Evolutionary conservation across 2,113 vertebrate genomes (phyloP).

Genomic region (Pardalotus punctatus): DNA sequence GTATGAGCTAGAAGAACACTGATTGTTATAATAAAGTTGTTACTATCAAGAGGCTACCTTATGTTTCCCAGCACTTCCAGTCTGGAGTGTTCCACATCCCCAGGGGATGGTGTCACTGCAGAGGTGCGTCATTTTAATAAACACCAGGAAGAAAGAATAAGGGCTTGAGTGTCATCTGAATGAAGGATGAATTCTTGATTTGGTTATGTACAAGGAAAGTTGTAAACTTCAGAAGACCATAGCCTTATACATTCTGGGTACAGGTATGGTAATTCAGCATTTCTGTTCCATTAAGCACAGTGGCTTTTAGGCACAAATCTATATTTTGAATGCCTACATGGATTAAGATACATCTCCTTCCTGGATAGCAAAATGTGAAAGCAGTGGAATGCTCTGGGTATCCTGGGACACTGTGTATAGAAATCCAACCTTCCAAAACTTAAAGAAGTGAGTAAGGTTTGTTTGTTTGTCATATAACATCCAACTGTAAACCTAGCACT

Average conservation of each 20-base stretch:
- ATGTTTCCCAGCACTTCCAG: background rate
- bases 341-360: background rate
- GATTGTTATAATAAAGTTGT: background rate
- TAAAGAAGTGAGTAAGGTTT: background rate
- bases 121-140: background rate
- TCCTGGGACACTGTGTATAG: background rate
- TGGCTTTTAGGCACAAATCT: background rate
- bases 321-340: background rate
- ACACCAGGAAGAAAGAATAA: background rate
- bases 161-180: background rate
- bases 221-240: background rate
- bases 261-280: background rate
- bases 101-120: background rate
- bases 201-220: background rate
- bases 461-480: background rate
- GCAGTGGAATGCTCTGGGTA: background rate
- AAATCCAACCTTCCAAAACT: background rate
- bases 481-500: background rate
- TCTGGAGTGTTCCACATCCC: background rate
- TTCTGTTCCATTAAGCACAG: background rate
- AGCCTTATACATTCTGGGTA: background rate
- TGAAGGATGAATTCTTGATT: background rate
- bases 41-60: background rate
- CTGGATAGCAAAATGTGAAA: background rate
- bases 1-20: background rate